Evolutionary conservation across 2,797 vertebrate genomes (phyloP).

Genomic region (Cuculus canorus): DNA sequence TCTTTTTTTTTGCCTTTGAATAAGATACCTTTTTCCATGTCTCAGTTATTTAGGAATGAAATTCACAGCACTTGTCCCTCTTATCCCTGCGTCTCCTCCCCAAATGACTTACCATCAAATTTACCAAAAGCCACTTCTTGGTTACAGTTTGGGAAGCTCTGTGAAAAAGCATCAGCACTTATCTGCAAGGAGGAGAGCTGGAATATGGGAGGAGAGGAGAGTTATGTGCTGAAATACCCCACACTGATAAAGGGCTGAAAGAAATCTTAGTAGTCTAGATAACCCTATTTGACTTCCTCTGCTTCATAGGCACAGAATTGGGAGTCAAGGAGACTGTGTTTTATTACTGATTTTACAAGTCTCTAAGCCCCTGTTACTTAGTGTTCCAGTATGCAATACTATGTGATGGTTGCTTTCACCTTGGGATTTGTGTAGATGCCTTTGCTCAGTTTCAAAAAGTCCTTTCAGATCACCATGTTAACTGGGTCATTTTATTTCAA

Average conservation of each 20-base stretch:
- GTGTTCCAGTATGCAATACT: background rate
- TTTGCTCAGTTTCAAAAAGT: conserved; percentile 25
- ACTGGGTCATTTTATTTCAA: conserved; percentile 2
- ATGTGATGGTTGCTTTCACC: conserved; percentile 7
- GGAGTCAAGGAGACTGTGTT: background rate
- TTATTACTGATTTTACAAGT: background rate
- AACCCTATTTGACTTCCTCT: background rate
- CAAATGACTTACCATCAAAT: background rate
- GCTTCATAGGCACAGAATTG: background rate
- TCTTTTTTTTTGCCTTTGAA: conserved; percentile 10
- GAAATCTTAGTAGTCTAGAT: background rate
- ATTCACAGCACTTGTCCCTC: background rate
- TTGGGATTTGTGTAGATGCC: background rate
- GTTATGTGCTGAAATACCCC: background rate
- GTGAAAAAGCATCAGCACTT: background rate
- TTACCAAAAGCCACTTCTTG: background rate
- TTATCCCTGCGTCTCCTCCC: background rate
- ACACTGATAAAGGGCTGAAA: background rate
- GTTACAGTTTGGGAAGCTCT: background rate
- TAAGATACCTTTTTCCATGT: background rate
- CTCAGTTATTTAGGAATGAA: background rate
- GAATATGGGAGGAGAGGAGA: background rate
- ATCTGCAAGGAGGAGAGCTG: background rate
- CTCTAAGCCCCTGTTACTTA: background rate
- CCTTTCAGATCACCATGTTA: background rate